Base-by-base conservation (phyloP, 2,797 vertebrate species). In the Rhinophrynus dorsalis region DNA sequence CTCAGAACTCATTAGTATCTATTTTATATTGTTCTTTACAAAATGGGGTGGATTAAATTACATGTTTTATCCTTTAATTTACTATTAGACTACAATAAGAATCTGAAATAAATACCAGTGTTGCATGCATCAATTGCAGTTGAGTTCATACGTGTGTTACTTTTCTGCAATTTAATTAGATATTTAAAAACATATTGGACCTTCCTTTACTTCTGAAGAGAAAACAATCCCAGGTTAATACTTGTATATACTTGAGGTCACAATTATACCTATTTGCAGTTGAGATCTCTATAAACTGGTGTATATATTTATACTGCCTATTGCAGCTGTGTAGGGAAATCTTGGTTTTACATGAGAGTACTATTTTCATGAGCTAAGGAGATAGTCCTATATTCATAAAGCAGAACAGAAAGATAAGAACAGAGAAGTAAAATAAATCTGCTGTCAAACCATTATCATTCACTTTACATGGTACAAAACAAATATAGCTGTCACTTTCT, bases 401-500 rank as follows among this genome's bases (percentile, higher is more conserved):
- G 38, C 63, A 76, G 54, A 76, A 77, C 17, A 56, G 77, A 73
- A 76, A 79, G 78, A 83, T 82, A 79, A 76, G 27, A 73, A 33
- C 79, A 40, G 57, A 70, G 81, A 82, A 76, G 74, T 82, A 58
- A 85, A 84, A 82, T 81, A 83, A 83, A 85, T 85, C 76, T 84
- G 52, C 32, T 71, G 65, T 62, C 72, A 66, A 81, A 68, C 45
- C 35, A 76, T 82, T 86, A 84, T 83, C 63, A 79, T 79, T 89
- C 79, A 86, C 76, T 84, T 84, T 80, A 78, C 77, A 66, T 67
- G n/a, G 13, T 78, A 76, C 45, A 81, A 84, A 75, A 51, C 60
- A 87, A 86, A 86, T 82, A 80, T 27, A 82, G 77, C 74, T 82
- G 82, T 77, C 66, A 79, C 77, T 84, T 79, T 69, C 76, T 81